These are phyloP conservation scores for Heliconius eleuchia DNA, from an alignment of 1,140 invertebrate genomes.

Conservation along the genomic window DNA sequence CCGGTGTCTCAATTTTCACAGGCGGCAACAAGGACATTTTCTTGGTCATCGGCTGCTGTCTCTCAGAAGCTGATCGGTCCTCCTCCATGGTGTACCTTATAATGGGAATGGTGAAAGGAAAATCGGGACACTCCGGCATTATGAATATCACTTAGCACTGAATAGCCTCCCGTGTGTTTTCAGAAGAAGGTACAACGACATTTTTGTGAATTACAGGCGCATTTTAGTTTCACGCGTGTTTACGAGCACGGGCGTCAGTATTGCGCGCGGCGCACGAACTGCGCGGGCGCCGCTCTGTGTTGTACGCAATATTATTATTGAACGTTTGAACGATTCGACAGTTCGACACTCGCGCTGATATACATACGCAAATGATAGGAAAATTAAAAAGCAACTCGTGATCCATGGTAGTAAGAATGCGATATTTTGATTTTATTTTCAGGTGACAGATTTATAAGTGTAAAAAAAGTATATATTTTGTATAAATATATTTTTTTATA, in stretches of 20 bases:
- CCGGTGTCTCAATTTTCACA: conserved; percentile 74
- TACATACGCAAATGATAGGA: conserved; percentile 39
- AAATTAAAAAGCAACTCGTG: neutral
- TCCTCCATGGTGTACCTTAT: conserved; percentile 77
- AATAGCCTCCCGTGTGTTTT: conserved; percentile 48
- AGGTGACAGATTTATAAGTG: neutral
- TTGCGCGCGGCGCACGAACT: conserved; percentile 43
- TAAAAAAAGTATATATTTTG: neutral
- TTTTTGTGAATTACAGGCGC: conserved; percentile 47
- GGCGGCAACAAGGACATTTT: conserved; percentile 71
- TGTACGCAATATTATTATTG: conserved; percentile 27
- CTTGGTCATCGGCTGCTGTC: conserved; percentile 62
- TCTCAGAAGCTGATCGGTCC: conserved; percentile 50
- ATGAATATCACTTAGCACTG: conserved; percentile 56
- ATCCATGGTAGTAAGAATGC: neutral
- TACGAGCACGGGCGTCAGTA: conserved; percentile 50
- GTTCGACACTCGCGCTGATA: conserved; percentile 20
- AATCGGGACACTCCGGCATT: conserved; percentile 77
- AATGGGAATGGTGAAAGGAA: conserved; percentile 71
- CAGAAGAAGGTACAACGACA: conserved; percentile 55
- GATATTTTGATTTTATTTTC: neutral
- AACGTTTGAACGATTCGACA: conserved; percentile 29
- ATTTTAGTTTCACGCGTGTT: conserved; percentile 37
- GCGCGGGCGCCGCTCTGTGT: conserved; percentile 33
- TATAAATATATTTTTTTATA: neutral